phyloP scores from a whole-genome alignment of 2,888 invertebrate genomes.

The Anthophora plumipes region DNA sequence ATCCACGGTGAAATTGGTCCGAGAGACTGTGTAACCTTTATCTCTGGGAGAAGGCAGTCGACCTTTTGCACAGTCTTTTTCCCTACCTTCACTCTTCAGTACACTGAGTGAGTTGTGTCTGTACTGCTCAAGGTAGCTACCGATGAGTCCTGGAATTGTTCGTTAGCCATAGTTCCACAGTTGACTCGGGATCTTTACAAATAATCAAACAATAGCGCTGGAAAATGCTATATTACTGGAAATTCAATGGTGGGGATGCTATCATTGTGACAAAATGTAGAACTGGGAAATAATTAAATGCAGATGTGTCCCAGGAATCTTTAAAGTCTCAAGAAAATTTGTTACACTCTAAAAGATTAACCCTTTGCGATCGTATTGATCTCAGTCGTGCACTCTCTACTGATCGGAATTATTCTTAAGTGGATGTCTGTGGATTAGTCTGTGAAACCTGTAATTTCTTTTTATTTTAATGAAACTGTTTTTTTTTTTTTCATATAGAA shows the following conservation, averaged over 20 bases:
- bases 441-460: no score
- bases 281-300: no score
- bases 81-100: neutral
- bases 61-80: conserved; percentile 39
- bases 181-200: conserved; percentile 39
- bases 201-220: conserved; percentile 39
- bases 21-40: conserved; percentile 61
- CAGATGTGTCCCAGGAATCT: no score
- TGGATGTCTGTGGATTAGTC: no score
- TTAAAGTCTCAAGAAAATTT: no score
- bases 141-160: conserved; percentile 5
- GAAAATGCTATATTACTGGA: conserved; percentile 30
- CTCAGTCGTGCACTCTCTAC: no score
- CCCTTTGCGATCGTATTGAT: no score
- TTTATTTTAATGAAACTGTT: no score
- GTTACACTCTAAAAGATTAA: no score
- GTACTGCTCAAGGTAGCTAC: neutral
- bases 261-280: no score
- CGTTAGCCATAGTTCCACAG: conserved; percentile 38
- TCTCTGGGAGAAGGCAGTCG: conserved; percentile 45
- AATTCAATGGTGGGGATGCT: neutral
- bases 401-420: no score
- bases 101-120: neutral
- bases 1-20: conserved; percentile 50
- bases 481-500: no score